Base-by-base conservation (phyloP, 2,797 vertebrate genomes). In the Lerista edwardsae region DNA sequence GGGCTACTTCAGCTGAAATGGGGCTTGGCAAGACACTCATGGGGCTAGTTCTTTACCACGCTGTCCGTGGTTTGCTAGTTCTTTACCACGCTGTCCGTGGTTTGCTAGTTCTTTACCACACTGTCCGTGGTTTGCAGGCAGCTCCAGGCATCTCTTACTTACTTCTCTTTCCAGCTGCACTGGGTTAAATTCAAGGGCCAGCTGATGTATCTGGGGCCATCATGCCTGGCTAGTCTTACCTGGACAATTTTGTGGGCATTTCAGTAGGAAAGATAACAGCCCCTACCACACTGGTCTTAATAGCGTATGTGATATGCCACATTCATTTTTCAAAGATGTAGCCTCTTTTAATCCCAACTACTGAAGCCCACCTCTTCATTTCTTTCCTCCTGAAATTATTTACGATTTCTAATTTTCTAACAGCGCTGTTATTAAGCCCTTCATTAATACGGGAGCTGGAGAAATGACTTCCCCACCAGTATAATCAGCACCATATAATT, bases 351-450 rank as follows among this genome's bases (percentile, higher is more conserved):
- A 69, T n/a, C 15, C 21, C 34, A 68, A 31, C 15, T 34, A 44
- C n/a, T 81, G 11, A n/a, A 34, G 44, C 69, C 23, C 17, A 75
- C 7, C 75, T 81, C 17, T 80, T 44, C 78, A 71, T 81, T 81
- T 76, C 39, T 25, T 76, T n/a, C 36, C 36, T 39, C 17, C 55
- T 85, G 72, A 75, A 76, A 86, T 62, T 86, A 62, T 86, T 86
- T 86, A 81, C 76, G 79, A 68, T 29, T 15, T 2, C 1, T 87
- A 69, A 68, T 85, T 85, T 72, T 69, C 12, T 67, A 3, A 15
- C 36, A 62, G 12, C 31, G 27, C 75, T 77, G 27, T 21, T 85
- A 79, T 34, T 62, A 61, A 75, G 1, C 4, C 80, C 65, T 39
- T 15, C 75, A 75, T 85, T 74, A 80, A 75, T 55, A 57, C 55